Percentiles rank a stretch among this genome's conserved stretches.
These are phyloP conservation scores for Cabera pusaria DNA, from an alignment of 2,888 invertebrate genomes.

Conservation along the genomic window DNA sequence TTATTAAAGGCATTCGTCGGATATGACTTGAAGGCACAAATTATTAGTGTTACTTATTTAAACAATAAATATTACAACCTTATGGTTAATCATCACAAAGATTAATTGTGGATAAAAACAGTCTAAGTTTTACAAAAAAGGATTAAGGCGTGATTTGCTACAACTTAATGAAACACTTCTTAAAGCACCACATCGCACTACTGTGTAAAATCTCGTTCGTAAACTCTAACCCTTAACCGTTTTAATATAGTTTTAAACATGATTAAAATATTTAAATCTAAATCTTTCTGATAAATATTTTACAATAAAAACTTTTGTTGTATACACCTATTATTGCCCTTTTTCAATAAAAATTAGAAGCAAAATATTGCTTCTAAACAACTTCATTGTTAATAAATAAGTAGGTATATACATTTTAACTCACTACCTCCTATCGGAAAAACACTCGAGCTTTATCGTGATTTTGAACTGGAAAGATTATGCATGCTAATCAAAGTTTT, in stretches of 20 bases:
- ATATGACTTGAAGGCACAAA: constrained; percentile 81
- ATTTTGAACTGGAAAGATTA: constrained; percentile 61
- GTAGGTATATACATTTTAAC: constrained; percentile 50
- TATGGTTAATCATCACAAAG: constrained; percentile 44
- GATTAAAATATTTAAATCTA: constrained; percentile 61
- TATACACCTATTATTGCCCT: constrained; percentile 78
- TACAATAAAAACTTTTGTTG: constrained; percentile 70
- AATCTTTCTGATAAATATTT: constrained; percentile 62
- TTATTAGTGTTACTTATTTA: constrained; percentile 43
- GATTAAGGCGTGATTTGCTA: constrained; percentile 30
- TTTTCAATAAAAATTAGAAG: constrained; percentile 59
- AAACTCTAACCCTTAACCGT: constrained; percentile 66
- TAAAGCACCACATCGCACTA: constrained; percentile 64
- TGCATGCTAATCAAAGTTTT: constrained; percentile 57
- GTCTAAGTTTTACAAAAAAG: constrained; percentile 28
- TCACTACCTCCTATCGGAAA: constrained; percentile 46
- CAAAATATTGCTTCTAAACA: constrained; percentile 39
- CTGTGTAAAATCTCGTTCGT: constrained; percentile 51
- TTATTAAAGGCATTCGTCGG: constrained; percentile 73
- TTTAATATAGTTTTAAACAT: constrained; percentile 53
- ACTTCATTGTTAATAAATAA: constrained; percentile 52
- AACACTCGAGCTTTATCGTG: constrained; percentile 56
- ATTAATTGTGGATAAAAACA: constrained; percentile 50
- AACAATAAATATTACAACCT: constrained; percentile 53
- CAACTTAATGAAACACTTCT: constrained; percentile 44